Conservation (phyloP, 2,888 invertebrate genomes). For the Drosophila pseudotalamancana region DNA sequence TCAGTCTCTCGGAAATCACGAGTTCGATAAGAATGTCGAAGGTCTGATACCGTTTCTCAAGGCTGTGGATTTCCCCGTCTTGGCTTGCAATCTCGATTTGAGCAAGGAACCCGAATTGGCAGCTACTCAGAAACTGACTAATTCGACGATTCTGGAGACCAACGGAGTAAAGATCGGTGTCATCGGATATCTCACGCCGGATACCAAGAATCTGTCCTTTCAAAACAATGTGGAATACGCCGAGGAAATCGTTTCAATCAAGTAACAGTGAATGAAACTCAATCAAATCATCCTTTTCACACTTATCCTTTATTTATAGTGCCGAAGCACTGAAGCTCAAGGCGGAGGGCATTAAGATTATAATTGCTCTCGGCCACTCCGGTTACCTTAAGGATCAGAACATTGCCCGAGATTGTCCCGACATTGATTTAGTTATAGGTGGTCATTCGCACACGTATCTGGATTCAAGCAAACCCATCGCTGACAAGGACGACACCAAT, state of each 20-base stretch:
- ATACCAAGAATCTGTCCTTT: constrained; percentile 88
- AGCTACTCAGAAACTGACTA: constrained; percentile 84
- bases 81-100: constrained; percentile 91
- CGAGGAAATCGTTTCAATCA: constrained; percentile 90
- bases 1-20: constrained; percentile 96
- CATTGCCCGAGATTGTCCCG: constrained; percentile 91
- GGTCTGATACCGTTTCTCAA: constrained; percentile 91
- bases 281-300: background rate
- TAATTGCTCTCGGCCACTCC: constrained; percentile 95
- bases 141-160: constrained; percentile 88
- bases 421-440: constrained; percentile 94
- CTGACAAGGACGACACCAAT: constrained; percentile 48
- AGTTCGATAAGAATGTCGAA: constrained; percentile 92
- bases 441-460: constrained; percentile 96
- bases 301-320: constrained; percentile 53
- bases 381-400: constrained; percentile 91
- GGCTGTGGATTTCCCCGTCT: constrained; percentile 89
- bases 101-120: constrained; percentile 87
- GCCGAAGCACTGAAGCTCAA: constrained; percentile 88
- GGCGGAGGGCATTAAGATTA: constrained; percentile 89
- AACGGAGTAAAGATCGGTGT: constrained; percentile 90
- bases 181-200: constrained; percentile 94
- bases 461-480: constrained; percentile 87
- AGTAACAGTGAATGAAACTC: constrained; percentile 61
- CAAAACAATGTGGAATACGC: constrained; percentile 86